phyloP scores from a whole-genome alignment of 2,888 invertebrate species.

The Polydrusus cervinus region DNA sequence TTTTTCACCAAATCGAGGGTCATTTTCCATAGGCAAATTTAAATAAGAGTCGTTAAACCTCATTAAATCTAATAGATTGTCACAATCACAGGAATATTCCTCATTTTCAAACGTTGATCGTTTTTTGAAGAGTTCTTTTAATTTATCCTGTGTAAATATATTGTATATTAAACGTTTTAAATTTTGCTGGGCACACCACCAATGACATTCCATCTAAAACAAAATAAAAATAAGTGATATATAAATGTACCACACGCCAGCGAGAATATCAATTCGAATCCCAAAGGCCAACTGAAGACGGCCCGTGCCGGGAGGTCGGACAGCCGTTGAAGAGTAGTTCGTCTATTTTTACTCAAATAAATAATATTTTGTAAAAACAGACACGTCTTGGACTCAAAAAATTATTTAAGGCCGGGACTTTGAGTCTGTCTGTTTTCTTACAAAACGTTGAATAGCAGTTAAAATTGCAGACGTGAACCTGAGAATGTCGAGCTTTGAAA shows the following conservation, averaged over 20 bases:
- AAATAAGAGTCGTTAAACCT: constrained; percentile 72
- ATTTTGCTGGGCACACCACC: constrained; percentile 59
- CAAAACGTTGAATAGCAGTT: no score
- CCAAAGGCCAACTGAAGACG: no score
- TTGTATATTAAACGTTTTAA: constrained; percentile 53
- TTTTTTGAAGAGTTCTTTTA: constrained; percentile 52
- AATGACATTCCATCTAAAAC: constrained; percentile 60
- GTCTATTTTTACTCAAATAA: no score
- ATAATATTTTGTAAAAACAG: no score
- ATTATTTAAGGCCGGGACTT: no score
- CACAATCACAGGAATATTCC: constrained; percentile 58
- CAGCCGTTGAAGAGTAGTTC: no score
- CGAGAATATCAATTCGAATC: no score
- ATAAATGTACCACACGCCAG: background rate
- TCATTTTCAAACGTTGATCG: constrained; percentile 54
- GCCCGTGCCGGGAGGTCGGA: no score
- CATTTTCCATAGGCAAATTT: constrained; percentile 76
- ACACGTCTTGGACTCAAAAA: no score
- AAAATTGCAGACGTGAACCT: no score
- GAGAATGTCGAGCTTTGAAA: no score
- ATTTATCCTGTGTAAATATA: constrained; percentile 49
- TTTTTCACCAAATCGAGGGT: constrained; percentile 82
- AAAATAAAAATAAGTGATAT: background rate
- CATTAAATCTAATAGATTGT: constrained; percentile 52
- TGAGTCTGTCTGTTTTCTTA: no score